Evolutionary conservation across 2,113 vertebrate species (phyloP), one percentile per base, ranked within the genome.

Genomic region (Dinomys branickii): DNA sequence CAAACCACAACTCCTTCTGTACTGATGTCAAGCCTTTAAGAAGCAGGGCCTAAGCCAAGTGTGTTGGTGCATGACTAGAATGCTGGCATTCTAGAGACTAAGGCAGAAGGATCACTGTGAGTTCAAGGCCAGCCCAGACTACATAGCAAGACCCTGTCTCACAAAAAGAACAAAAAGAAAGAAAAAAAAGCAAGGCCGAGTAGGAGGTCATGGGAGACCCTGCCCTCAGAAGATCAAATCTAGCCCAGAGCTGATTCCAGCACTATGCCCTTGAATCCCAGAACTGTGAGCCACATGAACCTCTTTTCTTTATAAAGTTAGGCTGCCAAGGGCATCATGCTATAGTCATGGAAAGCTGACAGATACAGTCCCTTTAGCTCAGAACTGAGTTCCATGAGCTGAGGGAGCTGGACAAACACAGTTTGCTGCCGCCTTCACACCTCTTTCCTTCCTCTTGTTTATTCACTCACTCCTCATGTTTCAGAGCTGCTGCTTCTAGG

Each of bases 391-490:
- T 73, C 73, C 11, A 6, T 20, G 28, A 38, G n/a, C 59, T n/a
- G 59, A 41, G 35, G 85, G 47, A 0, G 0, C 47, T 16, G 0
- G 24, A 65, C 38, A n/a, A 35, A 16, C n/a, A n/a, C 3, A 7
- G 4, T 14, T 10, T 19, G 41, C 3, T 17, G 1, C 38, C 5
- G 38, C 24, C 78, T 38, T 16, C 0, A 9, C 2, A 26, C 12
- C n/a, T 30, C 44, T 59, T 28, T 38, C 75, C 38, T 16, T 14
- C 30, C 35, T n/a, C 35, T 77, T 30, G 7, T 7, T 12, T 41
- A 38, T 83, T 78, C 50, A 65, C 24, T 61, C 10, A 61, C 30
- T 67, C 71, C 2, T 10, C 26, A 13, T 24, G 28, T 56, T 81
- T 91, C 4, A 4, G 56, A 94, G n/a, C 77, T 67, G 44, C 88